Percentiles rank a stretch among this genome's conserved stretches.
phyloP scores from a whole-genome alignment of 2,113 vertebrate genomes.

The Onychostruthus taczanowskii region DNA sequence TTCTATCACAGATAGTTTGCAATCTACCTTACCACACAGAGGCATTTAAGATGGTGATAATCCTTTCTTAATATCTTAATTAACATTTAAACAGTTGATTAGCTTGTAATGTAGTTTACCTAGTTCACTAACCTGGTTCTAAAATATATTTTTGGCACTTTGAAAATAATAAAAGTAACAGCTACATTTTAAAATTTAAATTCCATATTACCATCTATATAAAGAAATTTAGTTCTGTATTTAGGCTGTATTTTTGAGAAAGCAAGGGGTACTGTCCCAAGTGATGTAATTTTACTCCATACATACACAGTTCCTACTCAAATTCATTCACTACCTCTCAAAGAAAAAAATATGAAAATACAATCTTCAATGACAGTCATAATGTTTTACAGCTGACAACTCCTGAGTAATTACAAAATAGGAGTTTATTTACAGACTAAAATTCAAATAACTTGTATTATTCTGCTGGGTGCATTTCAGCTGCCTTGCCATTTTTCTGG shows the following conservation, averaged over 20 bases:
- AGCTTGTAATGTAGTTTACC: neutral
- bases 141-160: neutral
- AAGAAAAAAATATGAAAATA: neutral
- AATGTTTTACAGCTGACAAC: neutral
- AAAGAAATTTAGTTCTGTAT: neutral
- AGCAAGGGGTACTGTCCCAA: neutral
- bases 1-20: neutral
- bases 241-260: neutral
- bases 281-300: neutral
- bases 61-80: neutral
- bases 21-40: constrained; percentile 10
- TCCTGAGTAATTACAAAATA: neutral
- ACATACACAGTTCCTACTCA: neutral
- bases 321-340: neutral
- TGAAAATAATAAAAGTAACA: neutral
- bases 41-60: neutral
- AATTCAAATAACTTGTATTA: neutral
- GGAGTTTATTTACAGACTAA: constrained; percentile 14
- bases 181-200: neutral
- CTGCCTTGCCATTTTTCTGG: neutral
- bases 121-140: neutral
- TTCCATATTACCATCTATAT: neutral
- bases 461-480: neutral
- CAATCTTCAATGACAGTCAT: neutral
- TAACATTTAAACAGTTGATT: neutral